These are phyloP conservation scores for Enteromius viviparus DNA, from an alignment of 2,797 vertebrate genomes.

Conservation along the genomic window DNA sequence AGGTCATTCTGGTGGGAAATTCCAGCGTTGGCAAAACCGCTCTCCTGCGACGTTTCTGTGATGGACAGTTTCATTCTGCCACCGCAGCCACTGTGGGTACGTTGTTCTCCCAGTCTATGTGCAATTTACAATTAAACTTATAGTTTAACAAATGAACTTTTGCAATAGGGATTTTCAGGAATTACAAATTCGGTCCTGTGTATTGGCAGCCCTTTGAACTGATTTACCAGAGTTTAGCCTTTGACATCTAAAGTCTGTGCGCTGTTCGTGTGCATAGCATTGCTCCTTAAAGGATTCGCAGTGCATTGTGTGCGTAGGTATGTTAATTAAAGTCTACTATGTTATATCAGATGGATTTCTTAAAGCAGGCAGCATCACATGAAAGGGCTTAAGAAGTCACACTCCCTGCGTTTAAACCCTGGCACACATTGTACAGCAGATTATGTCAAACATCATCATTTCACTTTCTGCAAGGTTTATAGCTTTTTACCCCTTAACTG, in stretches of 20 bases:
- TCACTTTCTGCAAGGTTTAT: conserved; percentile 11
- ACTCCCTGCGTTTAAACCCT: conserved; percentile 58
- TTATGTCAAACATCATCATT: conserved; percentile 69
- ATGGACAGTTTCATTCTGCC: conserved; percentile 80
- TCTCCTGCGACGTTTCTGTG: conserved; percentile 88
- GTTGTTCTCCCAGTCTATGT: conserved; percentile 44
- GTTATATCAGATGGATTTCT: background rate
- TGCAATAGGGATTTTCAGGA: background rate
- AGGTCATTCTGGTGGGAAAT: conserved; percentile 92
- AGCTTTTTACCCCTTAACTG: background rate
- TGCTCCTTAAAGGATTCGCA: background rate
- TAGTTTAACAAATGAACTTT: background rate
- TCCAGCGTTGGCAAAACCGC: conserved; percentile 94
- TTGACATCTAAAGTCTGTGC: background rate
- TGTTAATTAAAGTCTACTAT: background rate
- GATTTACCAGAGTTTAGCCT: background rate
- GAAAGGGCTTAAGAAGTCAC: conserved; percentile 73
- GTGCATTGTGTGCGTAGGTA: conserved; percentile 1
- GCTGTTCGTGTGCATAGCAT: background rate
- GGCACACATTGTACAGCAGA: conserved; percentile 68
- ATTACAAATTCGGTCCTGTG: background rate
- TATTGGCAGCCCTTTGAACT: background rate
- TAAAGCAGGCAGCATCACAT: conserved; percentile 68
- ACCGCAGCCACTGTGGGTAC: conserved; percentile 91
- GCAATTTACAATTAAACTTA: no score